These are phyloP conservation scores for Calliopsis andreniformis DNA, from an alignment of 1,140 invertebrate species.

Conservation along the genomic window DNA sequence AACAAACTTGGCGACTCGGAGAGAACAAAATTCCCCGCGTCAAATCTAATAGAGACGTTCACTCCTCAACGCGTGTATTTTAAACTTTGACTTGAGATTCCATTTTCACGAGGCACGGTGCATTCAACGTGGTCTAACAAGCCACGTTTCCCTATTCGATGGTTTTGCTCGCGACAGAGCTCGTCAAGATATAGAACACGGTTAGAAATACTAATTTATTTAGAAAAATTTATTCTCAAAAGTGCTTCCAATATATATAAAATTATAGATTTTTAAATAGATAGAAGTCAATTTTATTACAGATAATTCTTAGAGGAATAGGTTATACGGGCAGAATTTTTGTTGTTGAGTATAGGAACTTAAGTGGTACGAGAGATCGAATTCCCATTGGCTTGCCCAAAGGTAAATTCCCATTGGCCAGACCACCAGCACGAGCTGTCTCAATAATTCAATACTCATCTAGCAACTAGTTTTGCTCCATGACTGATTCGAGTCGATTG, in stretches of 20 bases:
- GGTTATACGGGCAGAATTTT: too few species aligned
- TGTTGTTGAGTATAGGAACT: too few species aligned
- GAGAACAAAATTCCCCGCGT: neutral
- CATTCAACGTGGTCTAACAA: neutral
- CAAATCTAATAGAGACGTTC: neutral
- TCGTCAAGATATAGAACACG: too few species aligned
- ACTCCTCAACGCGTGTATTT: neutral
- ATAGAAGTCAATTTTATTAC: too few species aligned
- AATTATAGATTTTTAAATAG: too few species aligned
- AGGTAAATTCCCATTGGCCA: neutral
- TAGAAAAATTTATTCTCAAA: too few species aligned
- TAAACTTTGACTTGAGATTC: slow-evolving; percentile 1
- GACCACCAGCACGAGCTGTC: too few species aligned
- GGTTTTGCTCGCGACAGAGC: neutral
- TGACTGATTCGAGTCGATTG: neutral
- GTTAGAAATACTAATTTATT: too few species aligned
- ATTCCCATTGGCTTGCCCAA: neutral
- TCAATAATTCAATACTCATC: neutral
- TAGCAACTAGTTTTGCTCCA: neutral
- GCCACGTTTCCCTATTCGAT: neutral
- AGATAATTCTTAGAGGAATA: too few species aligned
- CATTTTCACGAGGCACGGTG: neutral
- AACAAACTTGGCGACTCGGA: neutral
- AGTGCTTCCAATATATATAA: too few species aligned
- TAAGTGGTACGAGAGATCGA: neutral